Conservation (phyloP, 2,888 invertebrate species). For the Lasioglossum oenotherae region DNA sequence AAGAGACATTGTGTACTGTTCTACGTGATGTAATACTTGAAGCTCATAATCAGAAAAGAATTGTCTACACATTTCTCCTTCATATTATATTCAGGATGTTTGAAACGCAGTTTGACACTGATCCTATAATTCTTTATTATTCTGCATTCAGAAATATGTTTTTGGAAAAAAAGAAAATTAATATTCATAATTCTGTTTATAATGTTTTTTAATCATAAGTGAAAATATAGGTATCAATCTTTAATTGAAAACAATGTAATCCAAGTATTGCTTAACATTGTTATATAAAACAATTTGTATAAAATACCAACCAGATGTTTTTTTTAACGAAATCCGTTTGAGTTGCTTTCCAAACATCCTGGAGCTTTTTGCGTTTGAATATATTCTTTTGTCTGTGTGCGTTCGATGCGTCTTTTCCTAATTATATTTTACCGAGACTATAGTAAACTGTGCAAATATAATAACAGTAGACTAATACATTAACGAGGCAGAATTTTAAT, state of each 20-base stretch:
- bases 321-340: conserved; percentile 31
- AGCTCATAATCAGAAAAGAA: conserved; percentile 46
- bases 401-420: conserved; percentile 40
- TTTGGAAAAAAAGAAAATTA: conserved; percentile 10
- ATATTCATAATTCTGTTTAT: conserved; percentile 25
- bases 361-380: conserved; percentile 50
- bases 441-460: conserved; percentile 40
- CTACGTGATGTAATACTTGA: conserved; percentile 54
- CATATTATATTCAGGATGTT: conserved; percentile 65
- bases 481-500: conserved; percentile 30
- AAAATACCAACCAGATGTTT: conserved; percentile 24
- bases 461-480: conserved; percentile 36
- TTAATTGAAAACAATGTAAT: conserved; percentile 42
- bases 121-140: conserved; percentile 39
- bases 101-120: conserved; percentile 59
- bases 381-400: conserved; percentile 47
- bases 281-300: conserved; percentile 37
- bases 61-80: conserved; percentile 57
- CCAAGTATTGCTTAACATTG: conserved; percentile 31
- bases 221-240: conserved; percentile 31
- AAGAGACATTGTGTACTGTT: conserved; percentile 51
- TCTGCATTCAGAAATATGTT: conserved; percentile 30
- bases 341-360: conserved; percentile 63
- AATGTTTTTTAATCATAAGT: conserved; percentile 23
- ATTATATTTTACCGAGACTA: conserved; percentile 43